Conservation (phyloP, 2,797 vertebrate species). For the Cuculus canorus region DNA sequence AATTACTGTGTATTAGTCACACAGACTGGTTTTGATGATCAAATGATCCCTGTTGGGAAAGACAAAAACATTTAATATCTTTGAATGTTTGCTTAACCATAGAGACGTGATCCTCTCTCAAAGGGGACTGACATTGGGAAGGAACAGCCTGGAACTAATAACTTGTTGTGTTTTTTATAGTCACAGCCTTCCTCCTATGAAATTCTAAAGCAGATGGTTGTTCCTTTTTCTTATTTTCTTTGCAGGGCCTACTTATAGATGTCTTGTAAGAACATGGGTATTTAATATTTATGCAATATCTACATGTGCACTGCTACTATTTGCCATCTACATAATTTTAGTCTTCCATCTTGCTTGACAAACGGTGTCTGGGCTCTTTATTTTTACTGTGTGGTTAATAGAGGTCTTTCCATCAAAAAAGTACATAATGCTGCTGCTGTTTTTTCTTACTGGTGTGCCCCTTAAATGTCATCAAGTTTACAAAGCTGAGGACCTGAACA, state of each 20-base stretch:
- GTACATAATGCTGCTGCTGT: conserved; percentile 38
- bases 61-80: background rate
- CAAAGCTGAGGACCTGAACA: background rate
- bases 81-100: background rate
- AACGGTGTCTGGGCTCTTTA: conserved; percentile 21
- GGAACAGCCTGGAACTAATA: conserved; percentile 36
- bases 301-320: conserved; percentile 9
- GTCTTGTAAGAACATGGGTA: conserved; percentile 14
- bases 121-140: background rate
- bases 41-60: background rate
- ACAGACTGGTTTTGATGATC: background rate
- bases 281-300: conserved; percentile 53
- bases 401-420: conserved; percentile 55
- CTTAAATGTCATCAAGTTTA: conserved; percentile 55
- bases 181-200: background rate
- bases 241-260: conserved; percentile 8
- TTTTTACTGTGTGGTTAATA: conserved; percentile 55
- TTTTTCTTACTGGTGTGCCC: conserved; percentile 14
- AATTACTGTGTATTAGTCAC: background rate
- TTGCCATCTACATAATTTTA: conserved; percentile 29
- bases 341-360: conserved; percentile 49
- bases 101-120: background rate
- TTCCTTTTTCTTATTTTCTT: conserved; percentile 24
- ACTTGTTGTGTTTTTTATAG: background rate
- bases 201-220: conserved; percentile 23